Evolutionary conservation across 1,140 invertebrate species (phyloP).

Genomic region (Aleiodes sp.): DNA sequence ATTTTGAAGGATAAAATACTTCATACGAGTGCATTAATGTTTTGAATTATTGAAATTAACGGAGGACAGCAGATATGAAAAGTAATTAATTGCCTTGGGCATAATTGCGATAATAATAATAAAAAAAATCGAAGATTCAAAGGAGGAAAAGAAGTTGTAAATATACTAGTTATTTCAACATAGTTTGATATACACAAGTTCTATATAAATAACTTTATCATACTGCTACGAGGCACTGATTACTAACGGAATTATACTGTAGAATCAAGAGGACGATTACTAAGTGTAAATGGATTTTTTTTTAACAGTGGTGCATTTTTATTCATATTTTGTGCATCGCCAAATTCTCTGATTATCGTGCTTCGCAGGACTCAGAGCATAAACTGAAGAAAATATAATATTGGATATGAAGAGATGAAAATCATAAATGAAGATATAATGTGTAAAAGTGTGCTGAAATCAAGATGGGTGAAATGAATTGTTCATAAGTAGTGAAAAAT

Average conservation of each 20-base stretch:
- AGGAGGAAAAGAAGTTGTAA: slow-evolving; percentile 51
- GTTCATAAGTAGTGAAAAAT: slow-evolving; percentile 35
- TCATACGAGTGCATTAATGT: too few species aligned
- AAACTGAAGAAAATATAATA: slow-evolving; percentile 11
- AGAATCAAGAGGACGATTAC: slow-evolving; percentile 51
- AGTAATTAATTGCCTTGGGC: background rate
- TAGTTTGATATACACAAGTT: slow-evolving; percentile 65
- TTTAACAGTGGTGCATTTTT: slow-evolving; percentile 60
- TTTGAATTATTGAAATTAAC: too few species aligned
- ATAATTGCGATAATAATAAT: slow-evolving; percentile 15
- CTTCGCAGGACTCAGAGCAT: background rate
- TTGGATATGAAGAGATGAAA: slow-evolving; percentile 9
- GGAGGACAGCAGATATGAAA: too few species aligned
- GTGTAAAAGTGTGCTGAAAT: slow-evolving; percentile 28
- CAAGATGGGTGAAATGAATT: slow-evolving; percentile 8
- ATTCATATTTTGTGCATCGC: slow-evolving; percentile 50
- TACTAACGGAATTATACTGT: slow-evolving; percentile 46
- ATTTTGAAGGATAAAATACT: too few species aligned
- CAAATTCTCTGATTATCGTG: slow-evolving; percentile 35
- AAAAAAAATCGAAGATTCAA: slow-evolving; percentile 33
- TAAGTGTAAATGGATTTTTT: slow-evolving; percentile 63
- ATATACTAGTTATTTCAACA: slow-evolving; percentile 58
- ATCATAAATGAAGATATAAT: slow-evolving; percentile 12
- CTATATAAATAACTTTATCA: slow-evolving; percentile 62
- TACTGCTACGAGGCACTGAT: slow-evolving; percentile 57